Conservation (phyloP, 2,888 invertebrate genomes). For the Nymphalis urticae region DNA sequence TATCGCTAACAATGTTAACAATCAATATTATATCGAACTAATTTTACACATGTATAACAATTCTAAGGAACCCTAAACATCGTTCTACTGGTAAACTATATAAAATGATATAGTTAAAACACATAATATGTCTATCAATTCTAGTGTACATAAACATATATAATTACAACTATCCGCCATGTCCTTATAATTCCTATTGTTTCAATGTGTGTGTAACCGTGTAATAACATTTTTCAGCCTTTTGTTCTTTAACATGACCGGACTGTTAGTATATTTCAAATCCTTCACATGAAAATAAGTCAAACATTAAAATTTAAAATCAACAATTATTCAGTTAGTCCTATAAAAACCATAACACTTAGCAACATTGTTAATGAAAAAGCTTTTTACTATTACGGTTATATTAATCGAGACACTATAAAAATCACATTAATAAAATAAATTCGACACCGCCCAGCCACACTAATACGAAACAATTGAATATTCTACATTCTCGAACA, state of each 20-base stretch:
- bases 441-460: slow-evolving; percentile 37
- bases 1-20: too few species aligned
- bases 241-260: too few species aligned
- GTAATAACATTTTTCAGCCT: too few species aligned
- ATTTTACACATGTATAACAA: too few species aligned
- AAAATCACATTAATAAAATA: slow-evolving; percentile 25
- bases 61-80: too few species aligned
- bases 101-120: slow-evolving; percentile 6
- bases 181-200: too few species aligned
- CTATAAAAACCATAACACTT: neutral
- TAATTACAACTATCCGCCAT: too few species aligned
- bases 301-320: neutral
- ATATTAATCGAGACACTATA: neutral
- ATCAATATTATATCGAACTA: too few species aligned
- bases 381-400: neutral
- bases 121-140: neutral
- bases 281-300: too few species aligned
- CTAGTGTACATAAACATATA: neutral
- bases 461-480: neutral
- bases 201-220: too few species aligned
- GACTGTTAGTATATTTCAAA: too few species aligned
- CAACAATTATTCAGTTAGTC: neutral
- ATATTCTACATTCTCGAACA: slow-evolving; percentile 33
- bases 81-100: neutral
- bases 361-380: neutral